phyloP scores from a whole-genome alignment of 1,140 invertebrate genomes.

The Amyelois transitella region DNA sequence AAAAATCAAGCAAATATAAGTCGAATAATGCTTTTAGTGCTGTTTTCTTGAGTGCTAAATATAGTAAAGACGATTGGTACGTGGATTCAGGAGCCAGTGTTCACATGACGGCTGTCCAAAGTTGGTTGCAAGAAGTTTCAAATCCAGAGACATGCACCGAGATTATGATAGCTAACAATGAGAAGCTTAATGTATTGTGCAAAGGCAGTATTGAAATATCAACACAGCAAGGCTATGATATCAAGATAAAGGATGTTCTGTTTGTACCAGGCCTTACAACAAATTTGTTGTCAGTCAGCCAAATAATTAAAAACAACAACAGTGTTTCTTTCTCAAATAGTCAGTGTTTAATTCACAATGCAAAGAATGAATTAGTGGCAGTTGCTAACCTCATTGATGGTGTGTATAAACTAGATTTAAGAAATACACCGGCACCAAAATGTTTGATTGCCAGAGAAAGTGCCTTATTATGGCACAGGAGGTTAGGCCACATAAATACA shows the following conservation, averaged over 20 bases:
- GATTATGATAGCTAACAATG: neutral
- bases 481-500: constrained; percentile 18
- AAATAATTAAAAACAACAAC: neutral
- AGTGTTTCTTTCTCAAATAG: neutral
- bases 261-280: neutral
- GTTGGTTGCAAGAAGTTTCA: neutral
- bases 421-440: neutral
- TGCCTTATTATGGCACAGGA: constrained; percentile 11
- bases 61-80: constrained; percentile 10
- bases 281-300: neutral
- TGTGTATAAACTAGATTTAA: neutral
- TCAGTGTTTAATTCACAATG: neutral
- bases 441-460: constrained; percentile 1
- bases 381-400: neutral
- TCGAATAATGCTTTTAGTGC: constrained; percentile 13
- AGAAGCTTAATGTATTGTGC: neutral
- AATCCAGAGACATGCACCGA: neutral
- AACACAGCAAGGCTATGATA: neutral
- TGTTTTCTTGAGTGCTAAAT: constrained; percentile 11
- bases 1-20: constrained; percentile 2
- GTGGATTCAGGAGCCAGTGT: constrained; percentile 11
- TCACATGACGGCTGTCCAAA: constrained; percentile 5
- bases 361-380: neutral
- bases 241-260: neutral
- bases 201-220: neutral